These are phyloP conservation scores for Torymus texanus DNA, from an alignment of 2,888 invertebrate species.

Conservation along the genomic window DNA sequence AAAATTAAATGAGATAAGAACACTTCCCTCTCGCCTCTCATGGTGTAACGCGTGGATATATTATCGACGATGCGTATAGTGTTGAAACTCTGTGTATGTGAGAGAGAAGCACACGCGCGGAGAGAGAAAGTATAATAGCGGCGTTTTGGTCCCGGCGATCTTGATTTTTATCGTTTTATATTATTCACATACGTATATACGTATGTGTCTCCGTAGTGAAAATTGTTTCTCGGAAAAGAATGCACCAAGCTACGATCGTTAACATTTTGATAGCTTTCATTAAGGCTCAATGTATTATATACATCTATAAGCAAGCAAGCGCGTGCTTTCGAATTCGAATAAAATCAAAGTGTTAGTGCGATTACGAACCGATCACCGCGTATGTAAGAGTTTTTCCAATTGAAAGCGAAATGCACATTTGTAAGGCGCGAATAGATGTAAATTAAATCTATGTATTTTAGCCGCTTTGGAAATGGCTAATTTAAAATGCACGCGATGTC, in stretches of 20 bases:
- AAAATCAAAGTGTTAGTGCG: background rate
- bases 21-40: constrained; percentile 38
- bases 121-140: constrained; percentile 25
- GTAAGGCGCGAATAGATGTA: too few species aligned
- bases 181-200: background rate
- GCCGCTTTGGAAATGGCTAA: background rate
- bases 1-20: constrained; percentile 51
- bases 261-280: constrained; percentile 38
- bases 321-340: constrained; percentile 14
- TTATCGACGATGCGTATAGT: constrained; percentile 33
- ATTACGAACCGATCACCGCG: constrained; percentile 15
- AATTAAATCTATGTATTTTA: too few species aligned
- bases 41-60: constrained; percentile 9
- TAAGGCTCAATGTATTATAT: constrained; percentile 4
- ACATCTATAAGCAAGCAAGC: background rate
- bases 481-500: background rate
- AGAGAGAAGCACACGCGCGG: background rate
- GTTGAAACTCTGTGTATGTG: background rate
- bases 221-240: constrained; percentile 44
- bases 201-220: background rate
- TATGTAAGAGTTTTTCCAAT: too few species aligned
- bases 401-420: too few species aligned
- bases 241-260: constrained; percentile 26
- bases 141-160: background rate
- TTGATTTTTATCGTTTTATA: constrained; percentile 31